phyloP scores from a whole-genome alignment of 53 echinoderm and acorn worm species.

The Stichopus horrens region DNA sequence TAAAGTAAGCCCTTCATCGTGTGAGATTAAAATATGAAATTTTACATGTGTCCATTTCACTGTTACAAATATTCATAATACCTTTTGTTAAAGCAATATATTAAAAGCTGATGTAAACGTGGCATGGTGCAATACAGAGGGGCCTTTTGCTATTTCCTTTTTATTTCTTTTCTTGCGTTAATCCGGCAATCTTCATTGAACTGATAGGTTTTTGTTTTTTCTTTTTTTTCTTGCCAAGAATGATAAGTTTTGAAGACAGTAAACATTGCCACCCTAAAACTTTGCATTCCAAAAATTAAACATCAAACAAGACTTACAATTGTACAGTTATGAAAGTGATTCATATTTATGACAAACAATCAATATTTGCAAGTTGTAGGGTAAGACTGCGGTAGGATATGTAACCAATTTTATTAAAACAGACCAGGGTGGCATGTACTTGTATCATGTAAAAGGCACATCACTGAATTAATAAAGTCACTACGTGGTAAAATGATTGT shows the following conservation, averaged over 20 bases:
- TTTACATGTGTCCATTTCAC: slow-evolving; percentile 5
- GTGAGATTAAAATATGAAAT: not conserved
- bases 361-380: too few species aligned
- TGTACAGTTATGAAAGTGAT: too few species aligned
- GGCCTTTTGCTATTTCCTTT: not conserved
- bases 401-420: too few species aligned
- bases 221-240: not conserved
- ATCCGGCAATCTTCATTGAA: slow-evolving; percentile 6
- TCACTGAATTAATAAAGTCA: too few species aligned
- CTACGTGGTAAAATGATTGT: too few species aligned
- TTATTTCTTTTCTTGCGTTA: not conserved
- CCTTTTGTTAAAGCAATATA: not conserved
- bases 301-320: too few species aligned
- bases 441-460: too few species aligned
- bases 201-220: not conserved
- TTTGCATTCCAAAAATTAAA: not conserved
- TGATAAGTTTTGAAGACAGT: not conserved
- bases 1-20: not conserved
- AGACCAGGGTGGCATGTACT: too few species aligned
- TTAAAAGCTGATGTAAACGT: slow-evolving; percentile 3
- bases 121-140: slow-evolving; percentile 18
- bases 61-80: not conserved
- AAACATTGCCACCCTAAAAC: slow-evolving; percentile 10
- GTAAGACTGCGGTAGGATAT: too few species aligned
- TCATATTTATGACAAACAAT: too few species aligned